Base-by-base conservation (phyloP, 2,888 invertebrate genomes). In the Mythimna pallens region DNA sequence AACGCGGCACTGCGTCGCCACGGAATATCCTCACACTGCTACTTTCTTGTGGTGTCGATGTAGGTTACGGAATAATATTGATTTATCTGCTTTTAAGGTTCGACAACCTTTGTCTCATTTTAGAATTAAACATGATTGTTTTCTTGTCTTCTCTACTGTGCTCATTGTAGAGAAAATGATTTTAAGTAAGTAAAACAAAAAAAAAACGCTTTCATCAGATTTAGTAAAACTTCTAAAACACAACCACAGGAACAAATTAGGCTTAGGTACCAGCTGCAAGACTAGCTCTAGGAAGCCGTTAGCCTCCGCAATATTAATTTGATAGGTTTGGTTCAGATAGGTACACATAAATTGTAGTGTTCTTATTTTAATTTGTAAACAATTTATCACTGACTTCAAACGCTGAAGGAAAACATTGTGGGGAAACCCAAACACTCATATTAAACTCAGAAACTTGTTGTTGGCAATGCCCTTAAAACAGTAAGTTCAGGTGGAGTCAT, bases 1-100 rank as follows among this genome's bases (percentile, higher is more conserved):
- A 89, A 90, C 90, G 91, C 92, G 92, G 90, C 92, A 89, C 91
- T 87, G 85, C 89, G 90, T 91, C 93, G 92, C 91, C 92, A 90
- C 89, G 85, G 85, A 86, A 88, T 89, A 89, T 90, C 86, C 88
- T 88, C 86, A 83, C 82, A 79, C 84, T 79, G 80, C 85, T 83
- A 83, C 83, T 88, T 86, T 80, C 80, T 86, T 84, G 79, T 81
- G 78, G 76, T 75, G 64, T 76, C 78, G 81, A 85, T 83, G 74
- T 86, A 86, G 83, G 85, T 86, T 84, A 86, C 74, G 57, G 64
- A 86, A 65, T 73, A 78, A 78, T 73, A 84, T 83, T 50, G 78
- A 73, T 83, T 64, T 65, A 73, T 66, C 40, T 62, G 50, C 30
- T 34, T 67, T 61, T 62, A 43, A 72, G 50, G 63, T 76, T 62